A percentile compares a stretch with the other conserved stretches of the same genome.
Evolutionary conservation across 1,140 invertebrate genomes (phyloP).

Genomic region (Zaprionus taronus): DNA sequence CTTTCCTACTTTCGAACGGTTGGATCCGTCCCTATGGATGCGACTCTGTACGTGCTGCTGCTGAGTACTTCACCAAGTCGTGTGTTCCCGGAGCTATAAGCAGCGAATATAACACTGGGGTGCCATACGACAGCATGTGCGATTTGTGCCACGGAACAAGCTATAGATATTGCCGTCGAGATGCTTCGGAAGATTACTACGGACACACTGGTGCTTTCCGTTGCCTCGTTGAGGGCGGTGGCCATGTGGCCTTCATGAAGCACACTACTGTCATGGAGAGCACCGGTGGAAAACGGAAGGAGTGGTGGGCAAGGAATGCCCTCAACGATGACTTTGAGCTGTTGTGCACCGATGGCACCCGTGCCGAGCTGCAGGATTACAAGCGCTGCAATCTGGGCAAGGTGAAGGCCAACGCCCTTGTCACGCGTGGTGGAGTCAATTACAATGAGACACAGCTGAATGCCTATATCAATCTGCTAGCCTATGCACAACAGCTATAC

Average conservation of each 20-base stretch:
- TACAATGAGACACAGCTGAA: slow-evolving; percentile 93
- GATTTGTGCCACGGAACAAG: slow-evolving; percentile 96
- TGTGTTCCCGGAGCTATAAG: slow-evolving; percentile 96
- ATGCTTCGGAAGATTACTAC: slow-evolving; percentile 95
- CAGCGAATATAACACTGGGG: slow-evolving; percentile 91
- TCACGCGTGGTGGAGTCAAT: slow-evolving; percentile 90
- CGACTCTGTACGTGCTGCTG: slow-evolving; percentile 93
- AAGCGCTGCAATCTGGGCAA: slow-evolving; percentile 94
- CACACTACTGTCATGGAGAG: slow-evolving; percentile 96
- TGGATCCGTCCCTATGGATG: slow-evolving; percentile 97
- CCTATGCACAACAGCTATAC: slow-evolving; percentile 96
- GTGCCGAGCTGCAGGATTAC: slow-evolving; percentile 92
- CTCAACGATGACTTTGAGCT: slow-evolving; percentile 96
- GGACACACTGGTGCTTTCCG: slow-evolving; percentile 95
- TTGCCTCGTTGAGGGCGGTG: slow-evolving; percentile 97
- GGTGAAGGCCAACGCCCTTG: slow-evolving; percentile 95
- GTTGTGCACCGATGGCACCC: slow-evolving; percentile 95
- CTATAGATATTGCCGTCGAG: slow-evolving; percentile 91
- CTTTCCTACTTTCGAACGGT: slow-evolving; percentile 95
- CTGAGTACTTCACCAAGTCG: slow-evolving; percentile 96
- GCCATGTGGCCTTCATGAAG: slow-evolving; percentile 97
- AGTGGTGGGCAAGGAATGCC: slow-evolving; percentile 97
- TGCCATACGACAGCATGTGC: slow-evolving; percentile 96
- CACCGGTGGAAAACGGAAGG: slow-evolving; percentile 94
- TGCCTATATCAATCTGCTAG: slow-evolving; percentile 93